Base-by-base conservation (phyloP, 2,113 vertebrate genomes). In the Xyrauchen texanus region DNA sequence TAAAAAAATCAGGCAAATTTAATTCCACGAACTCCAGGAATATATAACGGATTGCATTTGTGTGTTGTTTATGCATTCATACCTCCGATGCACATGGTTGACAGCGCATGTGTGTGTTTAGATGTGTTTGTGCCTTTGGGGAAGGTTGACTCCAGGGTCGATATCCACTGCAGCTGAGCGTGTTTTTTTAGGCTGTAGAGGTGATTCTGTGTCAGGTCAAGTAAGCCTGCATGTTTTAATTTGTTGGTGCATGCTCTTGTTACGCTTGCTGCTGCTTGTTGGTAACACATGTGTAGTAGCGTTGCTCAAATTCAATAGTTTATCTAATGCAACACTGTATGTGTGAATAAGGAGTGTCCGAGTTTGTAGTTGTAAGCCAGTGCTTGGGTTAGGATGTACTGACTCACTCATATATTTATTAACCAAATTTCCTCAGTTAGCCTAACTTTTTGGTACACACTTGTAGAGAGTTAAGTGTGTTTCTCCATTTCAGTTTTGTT, bases 341-440 rank as follows among this genome's bases (percentile, higher is more conserved):
- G 21, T 34, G 21, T 34, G 21, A 3, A 21, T 81, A 55, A 60
- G 42, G 47, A 52, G 80, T 67, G 75, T 5, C 70, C 47, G 78
- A 64, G 46, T 75, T 15, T 53, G 78, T 58, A 16, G 61, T 66
- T 81, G 74, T 76, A 65, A 67, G 67, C 12, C 64, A 61, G 51
- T 63, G 60, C 79, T 78, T 45, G 68, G 21, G 67, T 51, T 10
- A 60, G 55, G 34, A 58, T 78, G 58, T 21, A 82, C 65, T 61
- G 77, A 77, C 67, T 90, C 86, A 82, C 85, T 89, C 87, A 86
- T 78, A 34, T 85, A 85, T 81, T 84, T 85, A 86, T 88, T 88
- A 85, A 88, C 86, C 72, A 47, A 13, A 46, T 80, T 0, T 68
- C 10, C 84, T 80, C 72, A 76, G 65, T 15, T 46, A 34, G 21